Conservation (phyloP, 2,888 invertebrate species). For the Therioaphis trifolii region DNA sequence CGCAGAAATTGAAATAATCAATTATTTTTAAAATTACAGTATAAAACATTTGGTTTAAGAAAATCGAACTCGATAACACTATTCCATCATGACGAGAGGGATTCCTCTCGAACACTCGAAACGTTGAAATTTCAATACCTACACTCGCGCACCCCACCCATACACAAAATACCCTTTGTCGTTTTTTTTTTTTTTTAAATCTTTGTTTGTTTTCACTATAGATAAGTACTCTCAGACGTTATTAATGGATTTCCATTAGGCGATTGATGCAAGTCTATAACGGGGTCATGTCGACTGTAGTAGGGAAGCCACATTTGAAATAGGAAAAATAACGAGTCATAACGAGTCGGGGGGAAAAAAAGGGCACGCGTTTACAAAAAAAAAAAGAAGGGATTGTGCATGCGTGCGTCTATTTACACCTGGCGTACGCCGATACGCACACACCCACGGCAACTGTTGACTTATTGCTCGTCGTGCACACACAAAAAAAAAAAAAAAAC, state of each 20-base stretch:
- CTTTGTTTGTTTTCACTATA: neutral
- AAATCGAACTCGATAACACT: too few relatives aligned
- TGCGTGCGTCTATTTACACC: conserved; percentile 48
- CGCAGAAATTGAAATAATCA: too few relatives aligned
- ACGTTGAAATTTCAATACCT: too few relatives aligned
- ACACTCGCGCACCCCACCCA: too few relatives aligned
- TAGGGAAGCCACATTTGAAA: conserved; percentile 33
- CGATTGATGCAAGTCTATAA: conserved; percentile 22
- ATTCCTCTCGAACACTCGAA: too few relatives aligned
- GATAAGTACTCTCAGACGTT: neutral
- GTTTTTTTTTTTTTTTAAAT: conserved; percentile 4
- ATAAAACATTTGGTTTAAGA: too few relatives aligned
- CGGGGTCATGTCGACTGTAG: neutral
- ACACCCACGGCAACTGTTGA: conserved; percentile 50
- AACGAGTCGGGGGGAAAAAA: conserved; percentile 1
- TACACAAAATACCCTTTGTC: too few relatives aligned
- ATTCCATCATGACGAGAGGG: too few relatives aligned
- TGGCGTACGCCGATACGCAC: conserved; percentile 25
- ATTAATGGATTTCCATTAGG: conserved; percentile 55
- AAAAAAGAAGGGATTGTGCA: neutral
- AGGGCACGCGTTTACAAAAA: neutral
- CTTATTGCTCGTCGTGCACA: conserved; percentile 38
- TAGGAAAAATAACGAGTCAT: conserved; percentile 40
- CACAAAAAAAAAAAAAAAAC: neutral
- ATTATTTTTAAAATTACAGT: too few relatives aligned